Percentiles rank a stretch among this genome's conserved stretches.
Evolutionary conservation across 2,113 vertebrate species (phyloP).

Genomic region (Anolis sagrei): DNA sequence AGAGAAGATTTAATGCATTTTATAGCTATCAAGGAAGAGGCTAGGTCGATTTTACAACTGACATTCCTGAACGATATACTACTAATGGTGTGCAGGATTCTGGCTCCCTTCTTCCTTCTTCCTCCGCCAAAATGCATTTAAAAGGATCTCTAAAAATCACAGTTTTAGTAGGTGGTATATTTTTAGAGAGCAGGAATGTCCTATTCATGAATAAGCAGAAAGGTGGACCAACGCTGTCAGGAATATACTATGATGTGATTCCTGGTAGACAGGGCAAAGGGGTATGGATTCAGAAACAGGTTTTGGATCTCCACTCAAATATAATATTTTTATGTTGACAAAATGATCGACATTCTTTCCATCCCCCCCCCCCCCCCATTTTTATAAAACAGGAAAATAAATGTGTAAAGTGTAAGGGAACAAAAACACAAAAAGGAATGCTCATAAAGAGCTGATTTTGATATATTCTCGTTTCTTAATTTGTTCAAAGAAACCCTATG

Average conservation of each 20-base stretch:
- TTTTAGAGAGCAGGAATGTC: constrained; percentile 30
- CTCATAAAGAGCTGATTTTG: constrained; percentile 19
- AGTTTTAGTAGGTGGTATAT: constrained; percentile 25
- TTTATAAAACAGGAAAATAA: constrained; percentile 9
- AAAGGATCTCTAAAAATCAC: constrained; percentile 14
- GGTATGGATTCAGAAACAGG: neutral
- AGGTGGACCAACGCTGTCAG: constrained; percentile 20
- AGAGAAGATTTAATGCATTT: neutral
- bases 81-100: constrained; percentile 1
- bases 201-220: constrained; percentile 13
- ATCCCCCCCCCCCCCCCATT: neutral
- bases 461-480: neutral
- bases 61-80: constrained; percentile 17
- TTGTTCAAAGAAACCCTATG: neutral
- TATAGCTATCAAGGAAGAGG: constrained; percentile 17
- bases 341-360: constrained; percentile 23
- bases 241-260: constrained; percentile 17
- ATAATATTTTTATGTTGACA: constrained; percentile 21
- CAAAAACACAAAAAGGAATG: neutral
- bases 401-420: constrained; percentile 11
- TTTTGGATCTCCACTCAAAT: neutral
- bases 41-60: constrained; percentile 4
- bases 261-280: neutral
- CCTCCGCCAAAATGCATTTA: constrained; percentile 29
- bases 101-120: constrained; percentile 23